These are phyloP conservation scores for Oriolus oriolus DNA, from an alignment of 2,113 vertebrate species.

Conservation along the genomic window DNA sequence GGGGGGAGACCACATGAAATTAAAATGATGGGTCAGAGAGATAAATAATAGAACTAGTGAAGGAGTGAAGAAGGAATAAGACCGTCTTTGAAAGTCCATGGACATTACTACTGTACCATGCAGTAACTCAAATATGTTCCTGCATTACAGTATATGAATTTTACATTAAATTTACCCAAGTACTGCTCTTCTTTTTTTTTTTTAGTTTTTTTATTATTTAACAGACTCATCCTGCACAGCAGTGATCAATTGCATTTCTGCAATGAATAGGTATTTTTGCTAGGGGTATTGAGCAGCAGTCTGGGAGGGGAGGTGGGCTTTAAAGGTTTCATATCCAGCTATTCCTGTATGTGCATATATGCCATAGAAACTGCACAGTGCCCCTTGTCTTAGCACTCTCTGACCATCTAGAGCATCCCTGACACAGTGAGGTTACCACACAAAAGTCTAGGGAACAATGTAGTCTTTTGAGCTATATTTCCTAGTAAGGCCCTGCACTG, in stretches of 20 bases:
- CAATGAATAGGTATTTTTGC: background rate
- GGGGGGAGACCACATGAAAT: background rate
- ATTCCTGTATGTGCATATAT: background rate
- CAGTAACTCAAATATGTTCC: background rate
- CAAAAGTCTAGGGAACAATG: background rate
- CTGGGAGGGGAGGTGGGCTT: background rate
- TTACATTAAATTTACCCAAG: background rate
- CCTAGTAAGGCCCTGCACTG: no score
- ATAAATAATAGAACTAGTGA: background rate
- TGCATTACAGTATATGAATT: background rate
- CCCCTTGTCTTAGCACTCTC: background rate
- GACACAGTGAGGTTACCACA: background rate
- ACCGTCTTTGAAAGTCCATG: background rate
- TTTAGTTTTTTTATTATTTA: background rate
- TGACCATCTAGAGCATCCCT: background rate
- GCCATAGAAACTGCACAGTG: background rate
- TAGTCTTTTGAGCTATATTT: no score
- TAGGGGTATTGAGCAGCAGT: background rate
- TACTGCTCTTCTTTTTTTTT: fast-evolving
- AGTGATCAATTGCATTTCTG: background rate
- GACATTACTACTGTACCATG: background rate
- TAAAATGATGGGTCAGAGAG: background rate
- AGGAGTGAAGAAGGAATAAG: background rate
- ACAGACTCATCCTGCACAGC: background rate
- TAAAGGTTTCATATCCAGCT: background rate